phyloP scores from a whole-genome alignment of 2,797 vertebrate genomes.

The Chelonia mydas region DNA sequence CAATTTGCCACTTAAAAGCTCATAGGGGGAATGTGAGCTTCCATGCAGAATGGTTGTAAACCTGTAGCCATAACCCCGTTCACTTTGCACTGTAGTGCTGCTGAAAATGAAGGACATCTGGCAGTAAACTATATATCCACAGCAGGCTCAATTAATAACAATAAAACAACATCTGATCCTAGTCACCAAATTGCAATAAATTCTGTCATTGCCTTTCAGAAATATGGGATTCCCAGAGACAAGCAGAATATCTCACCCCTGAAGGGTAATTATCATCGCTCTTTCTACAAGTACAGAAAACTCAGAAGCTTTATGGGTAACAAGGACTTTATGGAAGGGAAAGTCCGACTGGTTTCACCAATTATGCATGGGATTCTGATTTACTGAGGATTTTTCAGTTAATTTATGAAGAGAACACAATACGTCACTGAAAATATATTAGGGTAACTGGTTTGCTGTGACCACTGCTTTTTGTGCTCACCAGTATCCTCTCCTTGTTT shows the following conservation, averaged over 20 bases:
- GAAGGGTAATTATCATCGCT: not conserved
- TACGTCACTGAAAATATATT: not conserved
- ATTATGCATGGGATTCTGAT: not conserved
- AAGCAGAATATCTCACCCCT: not conserved
- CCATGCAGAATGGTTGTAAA: not conserved
- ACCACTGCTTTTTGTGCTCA: not conserved
- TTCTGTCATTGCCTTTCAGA: not conserved
- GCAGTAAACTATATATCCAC: conserved; percentile 6
- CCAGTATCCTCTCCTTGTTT: not conserved
- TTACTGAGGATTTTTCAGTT: conserved; percentile 16
- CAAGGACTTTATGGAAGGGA: not conserved
- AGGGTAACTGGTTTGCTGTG: not conserved
- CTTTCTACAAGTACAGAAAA: not conserved
- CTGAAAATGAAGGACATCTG: not conserved
- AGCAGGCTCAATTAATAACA: conserved; percentile 25
- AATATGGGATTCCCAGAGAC: not conserved
- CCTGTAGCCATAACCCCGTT: not conserved
- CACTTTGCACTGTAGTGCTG: not conserved
- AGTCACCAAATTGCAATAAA: not conserved
- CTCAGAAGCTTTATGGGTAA: not conserved
- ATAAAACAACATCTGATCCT: not conserved
- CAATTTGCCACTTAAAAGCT: conserved; percentile 1
- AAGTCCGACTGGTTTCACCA: not conserved
- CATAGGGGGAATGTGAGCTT: not conserved
- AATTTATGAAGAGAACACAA: not conserved